Conservation (phyloP, 1,140 invertebrate genomes). For the Philopotamus ludificatus region DNA sequence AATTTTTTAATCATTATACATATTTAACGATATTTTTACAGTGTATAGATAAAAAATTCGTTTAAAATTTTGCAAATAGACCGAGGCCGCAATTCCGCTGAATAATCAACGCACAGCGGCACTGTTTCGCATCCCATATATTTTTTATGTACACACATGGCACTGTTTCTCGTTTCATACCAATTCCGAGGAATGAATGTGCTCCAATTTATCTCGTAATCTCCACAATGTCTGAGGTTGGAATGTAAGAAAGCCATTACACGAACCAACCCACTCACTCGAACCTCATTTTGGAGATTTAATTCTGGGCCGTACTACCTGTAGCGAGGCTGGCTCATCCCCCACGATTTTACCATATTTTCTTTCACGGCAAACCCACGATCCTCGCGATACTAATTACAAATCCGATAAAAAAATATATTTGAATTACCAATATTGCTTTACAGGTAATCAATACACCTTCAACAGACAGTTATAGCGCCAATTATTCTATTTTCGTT, state of each 20-base stretch:
- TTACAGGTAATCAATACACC: too few species aligned
- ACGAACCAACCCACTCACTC: slow-evolving; percentile 10
- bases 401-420: too few species aligned
- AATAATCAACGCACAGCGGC: slow-evolving; percentile 16
- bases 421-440: too few species aligned
- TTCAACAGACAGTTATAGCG: too few species aligned
- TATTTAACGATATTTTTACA: too few species aligned
- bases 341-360: too few species aligned
- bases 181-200: slow-evolving; percentile 32
- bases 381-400: too few species aligned
- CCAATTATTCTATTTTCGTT: too few species aligned
- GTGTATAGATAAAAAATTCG: not conserved
- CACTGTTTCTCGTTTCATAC: slow-evolving; percentile 22
- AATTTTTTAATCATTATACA: too few species aligned
- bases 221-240: slow-evolving; percentile 27
- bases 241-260: slow-evolving; percentile 34
- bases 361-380: too few species aligned
- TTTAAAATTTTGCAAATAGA: not conserved
- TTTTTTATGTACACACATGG: not conserved
- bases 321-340: too few species aligned
- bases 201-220: slow-evolving; percentile 37
- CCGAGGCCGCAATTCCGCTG: slow-evolving; percentile 6
- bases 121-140: not conserved
- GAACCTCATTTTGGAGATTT: slow-evolving; percentile 32
- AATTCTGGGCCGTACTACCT: slow-evolving; percentile 24